phyloP scores from a whole-genome alignment of 2,113 vertebrate species.

The Mungos mungo region DNA sequence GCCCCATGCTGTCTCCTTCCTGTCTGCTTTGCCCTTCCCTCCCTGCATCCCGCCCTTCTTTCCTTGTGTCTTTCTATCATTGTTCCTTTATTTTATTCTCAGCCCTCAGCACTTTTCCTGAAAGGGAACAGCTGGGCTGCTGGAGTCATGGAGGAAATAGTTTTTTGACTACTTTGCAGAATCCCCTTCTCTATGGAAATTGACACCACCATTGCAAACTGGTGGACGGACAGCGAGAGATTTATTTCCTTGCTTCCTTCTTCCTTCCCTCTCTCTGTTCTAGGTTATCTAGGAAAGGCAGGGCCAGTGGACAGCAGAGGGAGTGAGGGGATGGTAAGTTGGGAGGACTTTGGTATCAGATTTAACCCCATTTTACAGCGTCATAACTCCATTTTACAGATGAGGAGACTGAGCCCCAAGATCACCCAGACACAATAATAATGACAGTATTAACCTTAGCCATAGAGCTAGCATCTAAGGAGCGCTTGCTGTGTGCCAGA shows the following conservation, averaged over 20 bases:
- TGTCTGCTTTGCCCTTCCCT: neutral
- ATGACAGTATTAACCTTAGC: neutral
- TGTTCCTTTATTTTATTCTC: slow-evolving; percentile 61
- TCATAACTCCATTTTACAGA: slow-evolving; percentile 30
- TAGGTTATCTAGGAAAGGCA: slow-evolving; percentile 3
- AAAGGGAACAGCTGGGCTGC: slow-evolving; percentile 76
- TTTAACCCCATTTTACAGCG: slow-evolving; percentile 32
- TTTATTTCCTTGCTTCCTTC: slow-evolving; percentile 40
- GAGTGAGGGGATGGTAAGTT: neutral
- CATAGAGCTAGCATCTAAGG: neutral
- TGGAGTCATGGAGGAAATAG: slow-evolving; percentile 73
- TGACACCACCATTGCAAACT: slow-evolving; percentile 72
- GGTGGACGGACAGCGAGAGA: neutral
- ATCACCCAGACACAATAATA: neutral
- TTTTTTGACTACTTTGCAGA: slow-evolving; percentile 79
- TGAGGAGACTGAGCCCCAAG: neutral
- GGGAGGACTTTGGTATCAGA: neutral
- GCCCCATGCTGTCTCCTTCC: neutral
- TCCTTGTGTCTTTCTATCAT: slow-evolving; percentile 29
- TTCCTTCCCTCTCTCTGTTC: slow-evolving; percentile 10
- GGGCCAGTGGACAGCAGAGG: neutral
- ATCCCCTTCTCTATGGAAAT: slow-evolving; percentile 79
- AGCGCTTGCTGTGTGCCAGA: neutral
- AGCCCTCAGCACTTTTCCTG: slow-evolving; percentile 65
- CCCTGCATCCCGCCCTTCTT: neutral